A percentile compares a stretch with the other conserved stretches of the same genome.
phyloP scores from a whole-genome alignment of 2,113 vertebrate species.

The Aptenodytes patagonicus region DNA sequence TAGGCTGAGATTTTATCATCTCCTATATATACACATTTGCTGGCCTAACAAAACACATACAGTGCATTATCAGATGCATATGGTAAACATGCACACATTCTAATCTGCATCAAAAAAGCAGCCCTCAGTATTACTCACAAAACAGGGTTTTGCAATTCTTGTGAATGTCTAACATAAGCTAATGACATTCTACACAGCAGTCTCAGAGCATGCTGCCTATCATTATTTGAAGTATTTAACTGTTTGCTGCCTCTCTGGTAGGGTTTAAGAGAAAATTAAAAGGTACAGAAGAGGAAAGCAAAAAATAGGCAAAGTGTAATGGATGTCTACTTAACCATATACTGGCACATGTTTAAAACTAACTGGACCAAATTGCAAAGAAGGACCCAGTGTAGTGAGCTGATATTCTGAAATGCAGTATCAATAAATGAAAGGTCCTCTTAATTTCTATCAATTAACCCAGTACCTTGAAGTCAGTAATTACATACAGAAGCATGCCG shows the following conservation, averaged over 20 bases:
- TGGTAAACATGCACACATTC: neutral
- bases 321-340: neutral
- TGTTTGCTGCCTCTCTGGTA: neutral
- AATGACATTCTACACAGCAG: neutral
- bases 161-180: neutral
- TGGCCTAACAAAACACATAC: neutral
- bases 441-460: constrained; percentile 75
- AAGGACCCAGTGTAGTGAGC: neutral
- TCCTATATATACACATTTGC: neutral
- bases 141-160: neutral
- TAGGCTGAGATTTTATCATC: neutral
- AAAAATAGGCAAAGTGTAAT: neutral
- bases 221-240: neutral
- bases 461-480: constrained; percentile 73
- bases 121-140: neutral
- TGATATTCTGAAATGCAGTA: constrained; percentile 40
- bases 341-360: neutral
- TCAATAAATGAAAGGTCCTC: constrained; percentile 58
- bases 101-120: neutral
- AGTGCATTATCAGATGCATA: neutral
- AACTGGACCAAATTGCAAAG: neutral
- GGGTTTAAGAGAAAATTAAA: neutral
- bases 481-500: constrained; percentile 72
- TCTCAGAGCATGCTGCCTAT: neutral
- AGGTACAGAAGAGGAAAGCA: neutral